Conservation (phyloP, 2,797 vertebrate genomes). For the Denticeps clupeoides region DNA sequence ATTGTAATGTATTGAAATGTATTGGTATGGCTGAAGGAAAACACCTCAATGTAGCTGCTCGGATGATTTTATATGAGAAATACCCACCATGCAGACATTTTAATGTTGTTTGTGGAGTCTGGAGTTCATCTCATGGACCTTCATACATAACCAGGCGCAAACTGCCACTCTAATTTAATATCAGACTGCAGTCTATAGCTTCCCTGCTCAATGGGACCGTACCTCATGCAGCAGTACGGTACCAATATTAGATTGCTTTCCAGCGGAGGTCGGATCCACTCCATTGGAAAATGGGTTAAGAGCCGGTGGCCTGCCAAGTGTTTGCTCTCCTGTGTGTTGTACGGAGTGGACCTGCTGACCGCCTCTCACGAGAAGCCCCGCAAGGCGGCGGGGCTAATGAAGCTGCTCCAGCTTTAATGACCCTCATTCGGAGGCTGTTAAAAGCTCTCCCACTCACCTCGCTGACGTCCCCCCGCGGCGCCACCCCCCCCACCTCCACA, state of each 20-base stretch:
- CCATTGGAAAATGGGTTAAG: slow-evolving; percentile 18
- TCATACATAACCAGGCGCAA: too few relatives aligned
- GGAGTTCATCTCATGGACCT: too few relatives aligned
- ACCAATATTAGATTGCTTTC: slow-evolving; percentile 25
- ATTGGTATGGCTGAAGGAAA: too few relatives aligned
- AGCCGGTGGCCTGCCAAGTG: slow-evolving; percentile 28
- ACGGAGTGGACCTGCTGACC: slow-evolving; percentile 28
- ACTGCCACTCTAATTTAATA: neutral
- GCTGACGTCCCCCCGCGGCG: slow-evolving; percentile 14
- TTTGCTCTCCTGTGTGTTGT: slow-evolving; percentile 33
- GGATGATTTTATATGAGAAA: too few relatives aligned
- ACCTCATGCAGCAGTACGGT: neutral
- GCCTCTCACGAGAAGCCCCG: slow-evolving; percentile 23
- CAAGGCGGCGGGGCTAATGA: slow-evolving; percentile 45
- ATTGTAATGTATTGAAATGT: too few relatives aligned
- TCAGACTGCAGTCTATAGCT: neutral
- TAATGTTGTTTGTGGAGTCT: too few relatives aligned
- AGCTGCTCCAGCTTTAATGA: slow-evolving; percentile 42
- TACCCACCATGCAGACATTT: too few relatives aligned
- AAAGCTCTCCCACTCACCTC: slow-evolving; percentile 36
- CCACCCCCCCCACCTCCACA: slow-evolving; percentile 31
- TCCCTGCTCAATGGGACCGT: too few relatives aligned
- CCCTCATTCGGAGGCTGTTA: slow-evolving; percentile 41
- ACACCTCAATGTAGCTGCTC: too few relatives aligned
- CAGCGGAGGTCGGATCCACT: slow-evolving; percentile 20